Conservation (phyloP, 2,888 invertebrate genomes). For the Trissolcus japonicus region DNA sequence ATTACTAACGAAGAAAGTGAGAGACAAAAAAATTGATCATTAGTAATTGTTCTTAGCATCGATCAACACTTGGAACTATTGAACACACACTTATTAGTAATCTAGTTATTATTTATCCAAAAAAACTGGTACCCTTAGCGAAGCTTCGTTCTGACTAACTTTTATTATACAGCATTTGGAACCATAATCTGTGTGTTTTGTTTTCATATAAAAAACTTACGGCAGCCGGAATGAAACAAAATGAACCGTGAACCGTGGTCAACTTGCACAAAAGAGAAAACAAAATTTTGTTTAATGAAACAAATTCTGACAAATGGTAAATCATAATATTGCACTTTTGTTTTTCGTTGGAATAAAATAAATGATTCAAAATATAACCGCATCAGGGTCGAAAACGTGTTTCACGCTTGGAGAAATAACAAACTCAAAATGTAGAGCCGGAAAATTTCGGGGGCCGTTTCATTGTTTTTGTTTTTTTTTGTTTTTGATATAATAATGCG, state of each 20-base stretch:
- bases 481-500: no score
- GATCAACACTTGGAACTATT: constrained; percentile 3
- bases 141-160: constrained; percentile 18
- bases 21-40: no score
- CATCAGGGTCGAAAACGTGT: neutral
- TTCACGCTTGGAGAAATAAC: neutral
- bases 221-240: constrained; percentile 33
- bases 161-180: constrained; percentile 18
- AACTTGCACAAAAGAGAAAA: constrained; percentile 56
- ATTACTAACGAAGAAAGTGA: no score
- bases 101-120: neutral
- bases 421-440: no score
- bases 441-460: no score
- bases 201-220: constrained; percentile 22
- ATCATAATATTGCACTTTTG: neutral
- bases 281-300: constrained; percentile 21
- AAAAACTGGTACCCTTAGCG: constrained; percentile 16
- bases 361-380: neutral
- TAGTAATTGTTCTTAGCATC: no score
- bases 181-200: constrained; percentile 22
- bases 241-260: constrained; percentile 46
- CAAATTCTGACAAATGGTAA: constrained; percentile 1
- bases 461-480: no score
- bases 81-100: constrained; percentile 11
- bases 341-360: neutral